These are phyloP conservation scores for Uropsilus gracilis DNA, from an alignment of 2,113 vertebrate genomes.

Conservation along the genomic window DNA sequence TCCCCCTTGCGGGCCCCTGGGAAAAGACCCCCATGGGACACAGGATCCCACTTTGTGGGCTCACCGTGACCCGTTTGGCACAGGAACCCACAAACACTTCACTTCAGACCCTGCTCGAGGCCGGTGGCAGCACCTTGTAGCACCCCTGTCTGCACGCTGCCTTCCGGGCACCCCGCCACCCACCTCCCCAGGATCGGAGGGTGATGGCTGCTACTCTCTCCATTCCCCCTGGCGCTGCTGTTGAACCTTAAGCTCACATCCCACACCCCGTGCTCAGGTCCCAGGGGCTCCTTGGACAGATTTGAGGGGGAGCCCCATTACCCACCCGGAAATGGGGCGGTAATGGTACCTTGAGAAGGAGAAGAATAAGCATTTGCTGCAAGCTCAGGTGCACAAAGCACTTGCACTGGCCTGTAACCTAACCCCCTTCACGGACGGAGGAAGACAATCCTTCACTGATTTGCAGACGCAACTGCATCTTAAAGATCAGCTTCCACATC, in stretches of 20 bases:
- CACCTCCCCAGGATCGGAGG: neutral
- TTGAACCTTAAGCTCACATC: neutral
- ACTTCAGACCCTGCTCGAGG: neutral
- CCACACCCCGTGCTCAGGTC: neutral
- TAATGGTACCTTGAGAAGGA: neutral
- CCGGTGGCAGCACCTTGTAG: neutral
- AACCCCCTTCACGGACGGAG: neutral
- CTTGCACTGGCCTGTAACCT: constrained; percentile 4
- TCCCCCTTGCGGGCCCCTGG: neutral
- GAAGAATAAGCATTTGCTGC: neutral
- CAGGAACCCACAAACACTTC: neutral
- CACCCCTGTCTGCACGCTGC: neutral
- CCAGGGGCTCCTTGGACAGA: neutral
- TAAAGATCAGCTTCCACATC: neutral
- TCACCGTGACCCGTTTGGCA: neutral
- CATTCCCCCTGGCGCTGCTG: neutral
- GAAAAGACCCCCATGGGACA: neutral
- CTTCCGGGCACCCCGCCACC: too few species aligned
- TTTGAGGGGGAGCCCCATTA: neutral
- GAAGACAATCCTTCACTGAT: neutral
- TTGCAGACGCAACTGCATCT: neutral
- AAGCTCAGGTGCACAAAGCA: neutral
- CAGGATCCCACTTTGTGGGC: neutral
- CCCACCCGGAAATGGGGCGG: too few species aligned
- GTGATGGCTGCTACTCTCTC: accelerated